Base-by-base conservation (phyloP, 2,797 vertebrate genomes). In the Eleutherodactylus coqui region DNA sequence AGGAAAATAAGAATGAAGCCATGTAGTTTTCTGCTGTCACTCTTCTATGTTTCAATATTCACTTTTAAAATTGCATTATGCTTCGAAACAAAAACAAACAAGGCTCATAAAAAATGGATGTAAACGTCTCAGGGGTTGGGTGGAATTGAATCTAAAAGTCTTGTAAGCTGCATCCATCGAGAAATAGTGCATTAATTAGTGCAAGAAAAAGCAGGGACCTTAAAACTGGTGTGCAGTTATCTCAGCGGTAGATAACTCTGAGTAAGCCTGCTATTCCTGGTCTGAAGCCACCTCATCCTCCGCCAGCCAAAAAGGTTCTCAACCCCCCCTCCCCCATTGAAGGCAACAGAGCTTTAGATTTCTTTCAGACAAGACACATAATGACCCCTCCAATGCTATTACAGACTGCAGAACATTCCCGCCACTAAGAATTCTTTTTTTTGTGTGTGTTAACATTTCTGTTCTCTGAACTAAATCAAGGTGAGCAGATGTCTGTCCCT, bases 401-500 rank as follows among this genome's bases (percentile, higher is more conserved):
- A 36, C 29, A 75, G 13, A 24, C 32, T 32, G 47, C 49, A 86
- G 75, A 72, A 49, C 86, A 87, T 83, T 47, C 43, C 60, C 69
- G 32, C 24, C 58, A 67, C 53, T 73, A 73, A 24, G 17, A n/a
- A 34, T 32, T 77, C 49, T 83, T 47, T 82, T 62, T 70, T 70
- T 29, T 62, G 21, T 72, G 13, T 45, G 77, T 27, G 62, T 53
- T 69, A 82, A 82, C 62, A 84, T 55, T 84, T 67, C 29, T 75
- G 45, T 64, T 67, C 36, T 69, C 14, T 83, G 72, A 82, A 76
- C 58, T 72, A 69, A 83, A 72, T 79, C 27, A 79, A 76, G 86
- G 45, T 83, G 64, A 79, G 51, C 29, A n/a, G 19, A 29, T 80
- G 45, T 38, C 24, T 70, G 70, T 58, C 58, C 75, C 85, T 36